Conservation (phyloP, 2,888 invertebrate genomes). For the Sabellastarte sp. region DNA sequence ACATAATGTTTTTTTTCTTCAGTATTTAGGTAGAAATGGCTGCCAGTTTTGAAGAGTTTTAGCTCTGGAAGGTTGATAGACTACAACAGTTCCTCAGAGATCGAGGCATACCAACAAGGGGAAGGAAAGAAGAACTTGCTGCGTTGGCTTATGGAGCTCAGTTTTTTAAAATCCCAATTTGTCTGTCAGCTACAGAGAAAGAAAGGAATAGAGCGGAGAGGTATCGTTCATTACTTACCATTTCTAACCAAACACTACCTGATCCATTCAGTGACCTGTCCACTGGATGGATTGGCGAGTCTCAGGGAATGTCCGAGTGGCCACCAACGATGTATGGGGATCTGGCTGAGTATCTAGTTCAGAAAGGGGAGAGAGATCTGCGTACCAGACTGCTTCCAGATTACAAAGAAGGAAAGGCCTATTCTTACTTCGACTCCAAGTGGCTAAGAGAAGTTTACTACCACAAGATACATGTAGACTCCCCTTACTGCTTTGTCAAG, state of each 20-base stretch:
- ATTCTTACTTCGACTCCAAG: neutral
- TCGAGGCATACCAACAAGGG: neutral
- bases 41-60: constrained; percentile 1
- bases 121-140: neutral
- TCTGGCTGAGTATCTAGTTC: neutral
- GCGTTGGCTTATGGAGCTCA: neutral
- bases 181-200: neutral
- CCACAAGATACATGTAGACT: neutral
- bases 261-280: constrained; percentile 2
- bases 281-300: constrained; percentile 3
- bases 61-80: neutral
- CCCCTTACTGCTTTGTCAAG: constrained; percentile 3
- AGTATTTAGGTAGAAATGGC: too few relatives aligned
- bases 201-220: neutral
- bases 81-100: neutral
- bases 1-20: too few relatives aligned
- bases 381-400: neutral
- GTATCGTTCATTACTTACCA: neutral
- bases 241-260: neutral
- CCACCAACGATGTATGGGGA: neutral
- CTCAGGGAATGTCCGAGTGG: neutral
- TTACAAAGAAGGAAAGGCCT: constrained; percentile 10
- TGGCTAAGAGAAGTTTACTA: neutral
- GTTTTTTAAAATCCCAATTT: neutral
- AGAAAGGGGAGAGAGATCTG: neutral